These are phyloP conservation scores for Psittacara wagleri DNA, from an alignment of 2,113 vertebrate species.

Conservation along the genomic window DNA sequence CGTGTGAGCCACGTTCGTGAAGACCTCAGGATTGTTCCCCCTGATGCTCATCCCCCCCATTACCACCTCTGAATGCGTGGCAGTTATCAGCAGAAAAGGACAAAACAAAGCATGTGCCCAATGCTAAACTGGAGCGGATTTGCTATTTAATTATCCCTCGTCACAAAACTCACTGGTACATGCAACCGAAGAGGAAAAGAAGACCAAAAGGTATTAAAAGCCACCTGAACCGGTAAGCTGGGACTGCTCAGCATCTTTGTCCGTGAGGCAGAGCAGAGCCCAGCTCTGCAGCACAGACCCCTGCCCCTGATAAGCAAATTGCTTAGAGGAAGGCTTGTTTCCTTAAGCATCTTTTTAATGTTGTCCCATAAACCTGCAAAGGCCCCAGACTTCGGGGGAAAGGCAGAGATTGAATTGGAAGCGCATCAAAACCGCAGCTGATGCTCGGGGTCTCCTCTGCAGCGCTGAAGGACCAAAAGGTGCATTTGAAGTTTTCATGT, in stretches of 20 bases:
- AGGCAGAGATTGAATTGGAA: neutral
- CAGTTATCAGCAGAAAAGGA: neutral
- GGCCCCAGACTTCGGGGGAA: neutral
- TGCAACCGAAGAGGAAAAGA: neutral
- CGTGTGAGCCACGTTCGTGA: neutral
- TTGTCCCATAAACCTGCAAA: slow-evolving; percentile 6
- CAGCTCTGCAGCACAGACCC: neutral
- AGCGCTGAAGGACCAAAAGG: slow-evolving; percentile 3
- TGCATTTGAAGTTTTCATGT: slow-evolving; percentile 30
- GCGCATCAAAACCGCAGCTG: fast-evolving
- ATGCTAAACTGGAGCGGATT: neutral
- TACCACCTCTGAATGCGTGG: neutral
- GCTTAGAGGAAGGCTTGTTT: neutral
- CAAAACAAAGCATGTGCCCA: neutral
- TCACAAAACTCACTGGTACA: neutral
- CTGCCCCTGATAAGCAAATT: neutral
- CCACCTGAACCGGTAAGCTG: neutral
- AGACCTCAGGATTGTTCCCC: neutral
- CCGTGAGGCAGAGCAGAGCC: neutral
- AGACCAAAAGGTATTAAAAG: neutral
- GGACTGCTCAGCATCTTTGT: neutral
- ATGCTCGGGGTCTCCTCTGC: neutral
- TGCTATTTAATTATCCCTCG: neutral
- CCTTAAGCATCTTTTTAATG: slow-evolving; percentile 1
- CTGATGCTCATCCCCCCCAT: neutral